Conservation (phyloP, 2,797 vertebrate species). For the Tadarida brasiliensis region DNA sequence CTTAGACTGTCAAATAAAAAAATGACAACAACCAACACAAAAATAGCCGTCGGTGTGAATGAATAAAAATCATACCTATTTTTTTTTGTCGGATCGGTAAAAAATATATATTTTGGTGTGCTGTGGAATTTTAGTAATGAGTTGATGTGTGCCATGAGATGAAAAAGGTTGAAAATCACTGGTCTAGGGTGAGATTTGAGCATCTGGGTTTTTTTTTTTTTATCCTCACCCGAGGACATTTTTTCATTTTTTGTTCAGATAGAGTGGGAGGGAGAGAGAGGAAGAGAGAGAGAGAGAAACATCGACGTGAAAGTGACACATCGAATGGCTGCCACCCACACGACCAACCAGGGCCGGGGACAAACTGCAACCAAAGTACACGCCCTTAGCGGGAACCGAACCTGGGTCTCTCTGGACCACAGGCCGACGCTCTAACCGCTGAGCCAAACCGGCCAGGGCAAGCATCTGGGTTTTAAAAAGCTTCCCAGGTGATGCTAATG, state of each 20-base stretch:
- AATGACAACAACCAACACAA: background rate
- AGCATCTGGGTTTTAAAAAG: background rate
- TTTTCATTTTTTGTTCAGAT: no score
- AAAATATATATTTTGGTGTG: background rate
- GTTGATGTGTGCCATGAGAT: background rate
- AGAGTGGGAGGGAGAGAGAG: no score
- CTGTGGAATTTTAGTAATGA: background rate
- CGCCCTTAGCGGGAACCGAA: no score
- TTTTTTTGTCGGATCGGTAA: background rate
- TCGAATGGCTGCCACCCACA: no score
- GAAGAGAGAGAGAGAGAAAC: no score
- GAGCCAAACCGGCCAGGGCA: no score
- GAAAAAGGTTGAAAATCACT: background rate
- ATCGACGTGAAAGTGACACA: no score
- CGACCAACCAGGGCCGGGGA: no score
- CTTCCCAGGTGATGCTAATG: background rate
- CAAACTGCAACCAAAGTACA: no score
- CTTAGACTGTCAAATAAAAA: background rate
- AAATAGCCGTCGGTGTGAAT: background rate
- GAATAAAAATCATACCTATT: background rate
- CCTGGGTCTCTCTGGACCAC: no score
- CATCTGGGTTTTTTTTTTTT: background rate
- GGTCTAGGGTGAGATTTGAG: background rate
- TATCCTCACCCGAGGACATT: no score
- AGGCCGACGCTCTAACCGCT: no score